Percentiles rank a stretch among this genome's conserved stretches.
Conservation (phyloP, 1,140 invertebrate genomes). For the Calephelis virginiensis region DNA sequence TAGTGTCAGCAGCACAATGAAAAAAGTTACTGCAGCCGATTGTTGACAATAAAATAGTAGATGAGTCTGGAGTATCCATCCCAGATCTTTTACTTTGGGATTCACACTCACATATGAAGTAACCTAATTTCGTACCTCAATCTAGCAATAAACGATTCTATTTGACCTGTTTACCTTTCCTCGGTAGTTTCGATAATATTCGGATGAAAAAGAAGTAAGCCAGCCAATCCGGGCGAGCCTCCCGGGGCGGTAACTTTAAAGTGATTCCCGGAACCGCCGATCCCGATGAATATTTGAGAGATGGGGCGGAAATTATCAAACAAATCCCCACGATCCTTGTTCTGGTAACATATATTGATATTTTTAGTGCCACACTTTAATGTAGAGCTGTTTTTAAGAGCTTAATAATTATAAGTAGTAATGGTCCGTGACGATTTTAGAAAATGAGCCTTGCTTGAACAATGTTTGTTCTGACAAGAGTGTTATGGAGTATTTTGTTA, state of each 20-base stretch:
- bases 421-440: no score
- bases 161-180: slow-evolving; percentile 7
- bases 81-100: no score
- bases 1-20: no score
- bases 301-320: slow-evolving; percentile 10
- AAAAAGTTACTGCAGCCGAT: no score
- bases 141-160: neutral
- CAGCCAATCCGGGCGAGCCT: slow-evolving; percentile 5
- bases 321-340: slow-evolving; percentile 7
- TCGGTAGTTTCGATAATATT: slow-evolving; percentile 13
- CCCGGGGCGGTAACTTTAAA: slow-evolving; percentile 14
- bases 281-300: slow-evolving; percentile 14
- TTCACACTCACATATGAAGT: no score
- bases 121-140: neutral
- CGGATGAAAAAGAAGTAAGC: slow-evolving; percentile 7
- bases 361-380: slow-evolving; percentile 1
- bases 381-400: neutral
- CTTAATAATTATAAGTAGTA: no score
- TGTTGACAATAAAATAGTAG: no score
- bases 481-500: no score
- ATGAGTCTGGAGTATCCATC: no score
- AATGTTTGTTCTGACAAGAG: no score
- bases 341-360: slow-evolving; percentile 5
- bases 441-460: no score
- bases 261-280: slow-evolving; percentile 12